Evolutionary conservation across 2,113 vertebrate species (phyloP).

Genomic region (Strix uralensis): DNA sequence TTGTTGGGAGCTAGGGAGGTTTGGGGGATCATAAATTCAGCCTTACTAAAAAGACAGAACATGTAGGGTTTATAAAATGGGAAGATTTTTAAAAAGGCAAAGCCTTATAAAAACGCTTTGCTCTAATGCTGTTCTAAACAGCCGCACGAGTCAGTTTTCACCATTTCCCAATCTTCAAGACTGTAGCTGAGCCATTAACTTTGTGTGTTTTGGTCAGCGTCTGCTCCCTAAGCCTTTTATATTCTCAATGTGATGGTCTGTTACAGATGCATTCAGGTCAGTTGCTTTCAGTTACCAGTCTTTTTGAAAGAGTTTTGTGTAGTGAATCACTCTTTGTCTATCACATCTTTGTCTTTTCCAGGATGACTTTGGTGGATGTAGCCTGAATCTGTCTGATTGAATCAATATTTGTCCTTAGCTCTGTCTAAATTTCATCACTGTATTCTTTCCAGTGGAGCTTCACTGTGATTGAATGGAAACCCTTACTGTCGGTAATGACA

Average conservation of each 20-base stretch:
- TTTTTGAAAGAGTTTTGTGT: not conserved
- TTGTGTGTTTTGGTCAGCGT: not conserved
- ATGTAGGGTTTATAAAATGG: not conserved
- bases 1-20: not conserved
- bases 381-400: not conserved
- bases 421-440: not conserved
- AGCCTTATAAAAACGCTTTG: not conserved
- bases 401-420: slow-evolving; percentile 12
- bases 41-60: not conserved
- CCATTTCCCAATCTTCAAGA: not conserved
- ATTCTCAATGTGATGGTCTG: not conserved
- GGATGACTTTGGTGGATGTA: not conserved
- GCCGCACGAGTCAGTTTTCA: not conserved
- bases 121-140: not conserved
- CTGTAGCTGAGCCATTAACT: not conserved
- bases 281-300: not conserved
- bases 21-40: not conserved
- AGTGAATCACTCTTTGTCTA: not conserved
- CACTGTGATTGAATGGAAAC: not conserved
- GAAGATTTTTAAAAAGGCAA: not conserved
- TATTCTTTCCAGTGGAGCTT: not conserved
- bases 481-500: not conserved
- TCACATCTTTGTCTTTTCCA: not conserved
- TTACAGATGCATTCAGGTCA: not conserved
- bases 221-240: not conserved